Conservation (phyloP, 2,888 invertebrate species). For the Dryococelus australis region DNA sequence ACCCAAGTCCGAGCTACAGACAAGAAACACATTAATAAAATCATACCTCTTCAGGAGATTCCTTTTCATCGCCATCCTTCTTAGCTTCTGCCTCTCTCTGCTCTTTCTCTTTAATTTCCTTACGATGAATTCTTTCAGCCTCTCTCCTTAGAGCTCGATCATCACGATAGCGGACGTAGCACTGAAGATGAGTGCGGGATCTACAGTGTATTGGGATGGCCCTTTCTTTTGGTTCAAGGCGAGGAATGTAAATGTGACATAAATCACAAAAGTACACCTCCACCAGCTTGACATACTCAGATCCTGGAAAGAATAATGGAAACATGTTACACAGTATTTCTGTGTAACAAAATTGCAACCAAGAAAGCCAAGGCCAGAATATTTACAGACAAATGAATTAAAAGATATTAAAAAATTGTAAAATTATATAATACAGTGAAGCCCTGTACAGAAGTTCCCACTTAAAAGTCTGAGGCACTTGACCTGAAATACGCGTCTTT, state of each 20-base stretch:
- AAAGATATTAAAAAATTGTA: too few species aligned
- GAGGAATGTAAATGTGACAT: conserved; percentile 77
- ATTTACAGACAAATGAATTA: too few species aligned
- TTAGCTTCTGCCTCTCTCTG: conserved; percentile 59
- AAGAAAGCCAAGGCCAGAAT: too few species aligned
- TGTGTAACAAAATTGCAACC: too few species aligned
- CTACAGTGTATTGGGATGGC: conserved; percentile 77
- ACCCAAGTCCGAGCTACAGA: too few species aligned
- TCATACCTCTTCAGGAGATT: neutral
- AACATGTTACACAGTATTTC: too few species aligned
- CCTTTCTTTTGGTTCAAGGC: conserved; percentile 64
- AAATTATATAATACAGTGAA: too few species aligned
- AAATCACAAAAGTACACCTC: conserved; percentile 83
- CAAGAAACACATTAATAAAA: too few species aligned
- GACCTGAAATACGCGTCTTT: too few species aligned
- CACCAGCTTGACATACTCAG: conserved; percentile 78
- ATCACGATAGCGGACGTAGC: conserved; percentile 79
- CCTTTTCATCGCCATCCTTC: conserved; percentile 49
- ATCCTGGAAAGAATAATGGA: conserved; percentile 56
- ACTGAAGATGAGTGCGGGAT: conserved; percentile 75
- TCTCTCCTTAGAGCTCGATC: conserved; percentile 75
- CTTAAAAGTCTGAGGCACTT: too few species aligned
- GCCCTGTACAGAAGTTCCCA: too few species aligned
- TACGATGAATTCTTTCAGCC: conserved; percentile 61
- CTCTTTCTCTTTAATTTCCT: conserved; percentile 54